Evolutionary conservation across 2,797 vertebrate genomes (phyloP).

Genomic region (Rhinatrema bivittatum): DNA sequence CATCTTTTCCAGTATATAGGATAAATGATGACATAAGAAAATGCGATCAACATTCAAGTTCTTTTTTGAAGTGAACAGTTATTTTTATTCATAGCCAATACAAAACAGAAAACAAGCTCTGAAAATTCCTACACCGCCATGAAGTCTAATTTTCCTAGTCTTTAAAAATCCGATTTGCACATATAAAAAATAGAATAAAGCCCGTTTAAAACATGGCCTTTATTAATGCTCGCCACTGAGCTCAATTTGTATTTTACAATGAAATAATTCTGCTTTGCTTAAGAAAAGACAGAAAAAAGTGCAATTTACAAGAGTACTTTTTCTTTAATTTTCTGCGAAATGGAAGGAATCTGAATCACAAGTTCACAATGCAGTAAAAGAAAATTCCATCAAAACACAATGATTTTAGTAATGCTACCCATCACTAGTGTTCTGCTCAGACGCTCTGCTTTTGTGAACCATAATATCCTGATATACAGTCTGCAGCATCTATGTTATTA

Average conservation of each 20-base stretch:
- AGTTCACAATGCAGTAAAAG: slow-evolving; percentile 66
- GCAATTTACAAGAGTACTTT: slow-evolving; percentile 68
- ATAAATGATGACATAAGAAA: slow-evolving; percentile 7
- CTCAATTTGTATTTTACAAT: slow-evolving; percentile 75
- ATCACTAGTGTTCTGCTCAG: slow-evolving; percentile 56
- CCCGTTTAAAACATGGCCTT: slow-evolving; percentile 85
- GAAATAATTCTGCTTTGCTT: slow-evolving; percentile 75
- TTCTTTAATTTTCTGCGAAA: slow-evolving; percentile 70
- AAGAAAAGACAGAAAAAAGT: slow-evolving; percentile 75
- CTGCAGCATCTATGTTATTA: slow-evolving; percentile 66
- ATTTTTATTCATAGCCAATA: slow-evolving; percentile 27
- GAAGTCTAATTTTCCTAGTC: slow-evolving; percentile 36
- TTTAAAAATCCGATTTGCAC: slow-evolving; percentile 31
- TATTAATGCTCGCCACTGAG: slow-evolving; percentile 80
- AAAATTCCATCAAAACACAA: slow-evolving; percentile 57
- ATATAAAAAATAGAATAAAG: slow-evolving; percentile 53
- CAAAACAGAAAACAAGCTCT: slow-evolving; percentile 23
- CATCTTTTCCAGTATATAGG: slow-evolving; percentile 2
- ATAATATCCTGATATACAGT: slow-evolving; percentile 61
- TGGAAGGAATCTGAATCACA: slow-evolving; percentile 67
- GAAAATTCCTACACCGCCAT: slow-evolving; percentile 22
- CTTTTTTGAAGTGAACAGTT: slow-evolving; percentile 12
- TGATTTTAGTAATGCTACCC: slow-evolving; percentile 61
- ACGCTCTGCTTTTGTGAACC: slow-evolving; percentile 51
- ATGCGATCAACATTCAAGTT: slow-evolving; percentile 19